Percentiles rank a stretch among this genome's conserved stretches.
phyloP scores from a whole-genome alignment of 1,140 invertebrate species.

The Hypsibius dujardini region DNA sequence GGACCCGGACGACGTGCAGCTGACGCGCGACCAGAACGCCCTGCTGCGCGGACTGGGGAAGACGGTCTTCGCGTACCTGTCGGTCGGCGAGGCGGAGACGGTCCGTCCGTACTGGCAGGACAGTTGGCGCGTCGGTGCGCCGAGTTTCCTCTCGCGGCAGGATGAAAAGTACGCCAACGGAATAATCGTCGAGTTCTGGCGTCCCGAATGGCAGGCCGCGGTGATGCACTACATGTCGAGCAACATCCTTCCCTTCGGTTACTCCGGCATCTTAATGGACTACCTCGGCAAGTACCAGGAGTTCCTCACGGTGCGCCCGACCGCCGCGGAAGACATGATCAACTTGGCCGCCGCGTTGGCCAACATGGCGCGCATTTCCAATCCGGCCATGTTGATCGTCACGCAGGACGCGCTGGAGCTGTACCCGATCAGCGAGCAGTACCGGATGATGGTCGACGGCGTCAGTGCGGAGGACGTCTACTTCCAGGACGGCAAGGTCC shows the following conservation, averaged over 20 bases:
- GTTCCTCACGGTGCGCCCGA: not conserved
- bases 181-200: not conserved
- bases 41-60: not conserved
- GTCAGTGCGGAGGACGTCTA: conserved; percentile 2
- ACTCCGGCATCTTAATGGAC: not conserved
- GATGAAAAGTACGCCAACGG: not conserved
- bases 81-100: not conserved
- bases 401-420: not conserved
- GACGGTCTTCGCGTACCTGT: not conserved
- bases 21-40: conserved; percentile 8
- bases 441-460: not conserved
- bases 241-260: not conserved
- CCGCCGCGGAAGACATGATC: not conserved
- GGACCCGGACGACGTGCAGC: not conserved
- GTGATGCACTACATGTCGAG: not conserved
- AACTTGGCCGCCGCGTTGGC: not conserved
- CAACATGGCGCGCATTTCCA: not conserved
- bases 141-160: not conserved
- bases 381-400: not conserved
- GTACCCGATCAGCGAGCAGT: not conserved
- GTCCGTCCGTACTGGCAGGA: not conserved
- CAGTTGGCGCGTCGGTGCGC: not conserved
- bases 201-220: not conserved
- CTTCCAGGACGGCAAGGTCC: not conserved
- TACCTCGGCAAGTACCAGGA: not conserved